These are phyloP conservation scores for Platorchestia sp. DNA, from an alignment of 1,140 invertebrate species.

Conservation along the genomic window DNA sequence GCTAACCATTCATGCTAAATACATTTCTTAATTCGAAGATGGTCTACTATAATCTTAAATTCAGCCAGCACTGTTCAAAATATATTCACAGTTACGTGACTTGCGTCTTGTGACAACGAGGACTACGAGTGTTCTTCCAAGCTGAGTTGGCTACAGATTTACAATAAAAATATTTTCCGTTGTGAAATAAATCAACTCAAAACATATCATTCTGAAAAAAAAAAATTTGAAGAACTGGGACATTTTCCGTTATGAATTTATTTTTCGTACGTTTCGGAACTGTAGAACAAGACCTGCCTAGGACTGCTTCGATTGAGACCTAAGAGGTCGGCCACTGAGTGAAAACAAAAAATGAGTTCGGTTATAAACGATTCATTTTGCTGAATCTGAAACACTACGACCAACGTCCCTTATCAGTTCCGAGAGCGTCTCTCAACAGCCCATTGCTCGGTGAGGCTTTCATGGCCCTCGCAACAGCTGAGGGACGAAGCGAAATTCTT, in stretches of 20 bases:
- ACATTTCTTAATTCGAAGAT: not conserved
- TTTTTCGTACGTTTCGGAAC: not conserved
- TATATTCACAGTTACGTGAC: not conserved
- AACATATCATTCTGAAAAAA: not conserved
- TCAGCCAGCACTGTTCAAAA: not conserved
- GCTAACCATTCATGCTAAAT: not conserved
- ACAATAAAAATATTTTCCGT: not conserved
- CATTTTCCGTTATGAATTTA: not conserved
- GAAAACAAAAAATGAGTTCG: too few species aligned
- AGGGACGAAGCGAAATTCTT: too few species aligned
- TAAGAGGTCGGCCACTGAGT: too few species aligned
- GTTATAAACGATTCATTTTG: too few species aligned
- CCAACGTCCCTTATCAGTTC: too few species aligned
- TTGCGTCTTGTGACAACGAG: not conserved
- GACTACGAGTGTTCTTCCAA: not conserved
- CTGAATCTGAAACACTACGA: too few species aligned
- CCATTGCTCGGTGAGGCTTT: too few species aligned
- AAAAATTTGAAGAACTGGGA: not conserved
- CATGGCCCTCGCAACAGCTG: too few species aligned
- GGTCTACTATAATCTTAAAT: not conserved
- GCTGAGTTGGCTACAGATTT: not conserved
- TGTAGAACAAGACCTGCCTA: not conserved
- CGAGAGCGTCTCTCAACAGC: too few species aligned
- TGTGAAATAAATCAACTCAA: not conserved
- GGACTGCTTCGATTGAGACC: not conserved